These are phyloP conservation scores for Ploceus nigricollis DNA, from an alignment of 2,113 vertebrate species.

Conservation along the genomic window DNA sequence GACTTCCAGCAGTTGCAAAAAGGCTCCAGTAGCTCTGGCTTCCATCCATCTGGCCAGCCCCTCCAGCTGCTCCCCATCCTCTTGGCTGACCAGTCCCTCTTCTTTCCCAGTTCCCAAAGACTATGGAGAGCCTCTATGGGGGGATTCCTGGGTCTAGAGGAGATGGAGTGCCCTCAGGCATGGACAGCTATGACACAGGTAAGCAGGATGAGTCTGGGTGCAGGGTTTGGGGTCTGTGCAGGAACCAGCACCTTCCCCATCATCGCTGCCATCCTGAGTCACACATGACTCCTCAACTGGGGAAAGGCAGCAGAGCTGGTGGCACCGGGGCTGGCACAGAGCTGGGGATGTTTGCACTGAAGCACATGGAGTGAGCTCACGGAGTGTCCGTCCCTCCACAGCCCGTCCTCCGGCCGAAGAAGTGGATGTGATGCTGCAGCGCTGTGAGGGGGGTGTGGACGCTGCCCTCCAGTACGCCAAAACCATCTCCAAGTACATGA, in stretches of 20 bases:
- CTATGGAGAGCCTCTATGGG: conserved; percentile 86
- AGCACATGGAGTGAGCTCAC: fast-evolving
- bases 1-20: not conserved
- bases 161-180: conserved; percentile 46
- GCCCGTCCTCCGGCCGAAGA: conserved; percentile 73
- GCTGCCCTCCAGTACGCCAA: conserved; percentile 89
- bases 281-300: fast-evolving
- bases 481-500: conserved; percentile 93
- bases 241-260: fast-evolving
- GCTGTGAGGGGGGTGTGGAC: conserved; percentile 88
- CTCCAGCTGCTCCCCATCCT: not conserved
- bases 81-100: not conserved
- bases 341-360: not conserved
- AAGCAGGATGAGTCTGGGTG: not conserved
- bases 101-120: conserved; percentile 62
- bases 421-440: conserved; percentile 89
- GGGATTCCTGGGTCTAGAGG: conserved; percentile 66
- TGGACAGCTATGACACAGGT: conserved; percentile 73
- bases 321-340: not conserved
- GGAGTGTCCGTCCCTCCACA: not conserved
- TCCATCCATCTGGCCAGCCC: not conserved
- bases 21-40: not conserved
- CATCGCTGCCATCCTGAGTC: fast-evolving
- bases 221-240: not conserved
- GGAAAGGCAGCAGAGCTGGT: not conserved